These are phyloP conservation scores for Acanthopagrus latus DNA, from an alignment of 2,797 vertebrate species.

Conservation along the genomic window DNA sequence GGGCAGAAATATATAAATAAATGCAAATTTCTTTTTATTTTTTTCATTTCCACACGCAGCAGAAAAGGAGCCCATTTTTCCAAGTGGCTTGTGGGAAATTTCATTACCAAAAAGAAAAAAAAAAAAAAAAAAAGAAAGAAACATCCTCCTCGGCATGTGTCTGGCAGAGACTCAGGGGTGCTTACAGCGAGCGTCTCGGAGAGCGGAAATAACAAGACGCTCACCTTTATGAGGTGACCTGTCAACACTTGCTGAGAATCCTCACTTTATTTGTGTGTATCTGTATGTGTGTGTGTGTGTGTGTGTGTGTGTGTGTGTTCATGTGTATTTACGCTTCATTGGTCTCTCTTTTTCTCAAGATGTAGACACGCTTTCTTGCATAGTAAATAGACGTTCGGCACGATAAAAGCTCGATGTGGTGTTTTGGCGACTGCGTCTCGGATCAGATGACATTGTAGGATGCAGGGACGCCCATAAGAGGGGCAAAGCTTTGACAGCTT, in stretches of 20 bases:
- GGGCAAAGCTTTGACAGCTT: too few species aligned
- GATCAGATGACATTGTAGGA: slow-evolving; percentile 36
- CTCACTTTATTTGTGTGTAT: background rate
- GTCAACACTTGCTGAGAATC: slow-evolving; percentile 30
- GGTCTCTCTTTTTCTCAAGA: slow-evolving; percentile 1
- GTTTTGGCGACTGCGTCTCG: slow-evolving; percentile 23
- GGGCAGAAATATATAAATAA: slow-evolving; percentile 75
- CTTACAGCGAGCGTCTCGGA: slow-evolving; percentile 34
- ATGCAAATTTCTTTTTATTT: slow-evolving; percentile 61
- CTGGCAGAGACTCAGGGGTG: slow-evolving; percentile 46
- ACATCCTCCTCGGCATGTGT: slow-evolving; percentile 34
- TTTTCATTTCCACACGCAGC: background rate
- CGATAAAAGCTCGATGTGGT: slow-evolving; percentile 9
- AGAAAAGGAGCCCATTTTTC: slow-evolving; percentile 26
- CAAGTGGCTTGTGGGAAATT: slow-evolving; percentile 69
- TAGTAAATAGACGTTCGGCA: slow-evolving; percentile 2
- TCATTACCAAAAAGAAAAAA: slow-evolving; percentile 67
- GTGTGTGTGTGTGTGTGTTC: background rate
- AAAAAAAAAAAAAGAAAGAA: too few species aligned
- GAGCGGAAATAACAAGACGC: slow-evolving; percentile 41
- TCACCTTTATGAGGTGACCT: slow-evolving; percentile 38
- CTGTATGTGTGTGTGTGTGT: background rate
- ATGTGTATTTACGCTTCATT: slow-evolving; percentile 6
- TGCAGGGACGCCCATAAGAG: background rate
- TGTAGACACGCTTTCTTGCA: too few species aligned